Base-by-base conservation (phyloP, 1,140 invertebrate species). In the Pseudoatta argentina region DNA sequence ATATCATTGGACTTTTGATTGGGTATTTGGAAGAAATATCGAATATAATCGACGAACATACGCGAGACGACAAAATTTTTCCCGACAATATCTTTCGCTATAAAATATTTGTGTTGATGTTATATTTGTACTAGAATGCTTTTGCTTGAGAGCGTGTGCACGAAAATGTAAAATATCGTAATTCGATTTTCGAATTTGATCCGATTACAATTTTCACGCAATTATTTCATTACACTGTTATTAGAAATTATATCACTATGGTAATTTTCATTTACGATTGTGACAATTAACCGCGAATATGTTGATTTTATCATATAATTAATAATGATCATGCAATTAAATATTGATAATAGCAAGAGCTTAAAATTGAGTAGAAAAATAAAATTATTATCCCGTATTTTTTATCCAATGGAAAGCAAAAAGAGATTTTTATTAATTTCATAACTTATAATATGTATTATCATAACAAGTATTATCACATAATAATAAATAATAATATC, bases 171-270 rank as follows among this genome's bases (percentile, higher is more conserved):
- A 30, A 63, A 77, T 75, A 39, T 72, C 14, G 30, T 34, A 16
- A 61, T 69, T 86, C 27, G 34, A 86, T 87, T 67, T 69, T 34
- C 48, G 51, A 63, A 53, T 66, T 72, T 77, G 39, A 44, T 18
- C 51, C 71, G 53, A 88, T 81, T 85, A 85, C 48, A 69, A 73
- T 75, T 72, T 57, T 63, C 59, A n/a, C 30, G 34, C 55, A 51
- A 88, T 76, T 48, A 67, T 39, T 69, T 61, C 67, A 59, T 69
- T 55, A 69, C 44, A 39, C 30, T 44, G 39, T 75, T 67, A 67
- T 18, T 51, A 39, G 27, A 83, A 82, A 83, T 24, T 24, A 61
- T 69, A 16, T 14, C 79, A 10, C 18, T 24, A 64, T 48, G 34
- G 10, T 83, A 63, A 83, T 61, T 44, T 59, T 83, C 69, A 63